Evolutionary conservation across 2,113 vertebrate species (phyloP).

Genomic region (Alces alces): DNA sequence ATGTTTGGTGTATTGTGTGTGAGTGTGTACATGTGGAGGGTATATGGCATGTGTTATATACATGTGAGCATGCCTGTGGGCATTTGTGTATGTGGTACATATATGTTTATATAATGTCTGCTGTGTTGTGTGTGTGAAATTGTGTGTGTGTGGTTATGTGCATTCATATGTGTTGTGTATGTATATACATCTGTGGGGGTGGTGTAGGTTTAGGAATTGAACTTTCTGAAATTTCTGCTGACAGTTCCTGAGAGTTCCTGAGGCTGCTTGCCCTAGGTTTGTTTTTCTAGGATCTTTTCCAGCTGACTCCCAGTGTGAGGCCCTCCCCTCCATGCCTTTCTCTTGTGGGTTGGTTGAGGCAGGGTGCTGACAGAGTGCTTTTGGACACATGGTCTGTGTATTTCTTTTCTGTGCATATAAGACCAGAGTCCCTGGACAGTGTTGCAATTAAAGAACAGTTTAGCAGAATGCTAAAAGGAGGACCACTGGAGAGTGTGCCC

Average conservation of each 20-base stretch:
- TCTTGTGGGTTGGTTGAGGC: neutral
- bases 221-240: neutral
- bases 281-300: neutral
- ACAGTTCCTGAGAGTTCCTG: neutral
- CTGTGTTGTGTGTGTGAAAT: neutral
- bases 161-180: neutral
- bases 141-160: too few species aligned
- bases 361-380: neutral
- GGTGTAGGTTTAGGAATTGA: neutral
- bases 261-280: neutral
- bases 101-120: neutral
- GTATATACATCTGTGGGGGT: accelerated
- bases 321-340: neutral
- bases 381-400: neutral
- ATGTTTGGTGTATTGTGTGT: neutral
- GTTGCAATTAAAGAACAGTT: neutral
- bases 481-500: neutral
- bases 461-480: neutral
- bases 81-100: neutral
- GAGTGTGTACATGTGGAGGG: neutral
- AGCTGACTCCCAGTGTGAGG: neutral
- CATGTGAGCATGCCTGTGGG: too few species aligned
- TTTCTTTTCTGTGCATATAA: neutral
- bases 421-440: neutral
- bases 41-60: neutral